These are phyloP conservation scores for Zosterops japonicus DNA, from an alignment of 2,113 vertebrate species.

Conservation along the genomic window DNA sequence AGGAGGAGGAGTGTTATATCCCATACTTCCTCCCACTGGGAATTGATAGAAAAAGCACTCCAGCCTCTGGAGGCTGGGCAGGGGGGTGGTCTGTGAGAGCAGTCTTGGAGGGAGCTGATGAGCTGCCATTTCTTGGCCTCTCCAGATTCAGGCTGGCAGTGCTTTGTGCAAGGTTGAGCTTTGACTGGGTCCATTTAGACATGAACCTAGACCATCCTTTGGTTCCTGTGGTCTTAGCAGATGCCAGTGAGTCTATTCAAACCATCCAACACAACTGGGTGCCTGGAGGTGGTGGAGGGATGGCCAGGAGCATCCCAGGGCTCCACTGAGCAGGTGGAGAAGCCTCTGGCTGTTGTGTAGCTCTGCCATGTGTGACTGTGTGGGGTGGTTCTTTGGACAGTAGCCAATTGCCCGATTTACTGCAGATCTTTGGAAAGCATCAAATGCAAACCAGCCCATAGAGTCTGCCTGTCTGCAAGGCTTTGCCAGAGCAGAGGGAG, in stretches of 20 bases:
- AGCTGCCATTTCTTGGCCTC: neutral
- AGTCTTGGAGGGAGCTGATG: neutral
- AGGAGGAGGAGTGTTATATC: neutral
- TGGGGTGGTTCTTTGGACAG: neutral
- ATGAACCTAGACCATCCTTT: neutral
- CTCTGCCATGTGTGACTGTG: neutral
- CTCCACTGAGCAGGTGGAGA: neutral
- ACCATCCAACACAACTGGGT: fast-evolving
- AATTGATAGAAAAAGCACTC: neutral
- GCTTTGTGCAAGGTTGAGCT: neutral
- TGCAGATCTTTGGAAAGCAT: neutral
- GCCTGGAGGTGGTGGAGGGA: neutral
- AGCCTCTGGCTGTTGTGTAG: neutral
- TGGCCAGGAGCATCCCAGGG: fast-evolving
- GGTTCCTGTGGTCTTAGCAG: neutral
- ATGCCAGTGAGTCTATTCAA: fast-evolving
- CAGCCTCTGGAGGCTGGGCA: neutral
- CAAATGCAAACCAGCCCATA: neutral
- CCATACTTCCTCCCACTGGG: neutral
- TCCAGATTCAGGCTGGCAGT: neutral
- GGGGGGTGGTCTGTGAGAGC: neutral
- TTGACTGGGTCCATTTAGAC: neutral
- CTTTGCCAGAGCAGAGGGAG: neutral
- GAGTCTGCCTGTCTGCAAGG: neutral
- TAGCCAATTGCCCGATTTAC: neutral